These are phyloP conservation scores for Pomatorhinus ruficollis DNA, from an alignment of 2,113 vertebrate species.

Conservation along the genomic window DNA sequence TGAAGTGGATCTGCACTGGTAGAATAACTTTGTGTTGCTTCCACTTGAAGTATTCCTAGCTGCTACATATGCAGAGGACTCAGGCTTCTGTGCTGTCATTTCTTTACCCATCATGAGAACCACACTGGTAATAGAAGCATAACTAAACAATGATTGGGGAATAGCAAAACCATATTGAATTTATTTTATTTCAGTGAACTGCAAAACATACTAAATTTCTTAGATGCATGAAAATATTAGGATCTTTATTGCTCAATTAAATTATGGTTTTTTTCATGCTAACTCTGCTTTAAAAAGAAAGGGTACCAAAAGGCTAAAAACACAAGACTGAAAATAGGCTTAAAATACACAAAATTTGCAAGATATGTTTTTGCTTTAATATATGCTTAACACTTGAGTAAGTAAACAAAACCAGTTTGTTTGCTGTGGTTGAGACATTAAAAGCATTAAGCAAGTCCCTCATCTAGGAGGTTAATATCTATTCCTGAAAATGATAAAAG, in stretches of 20 bases:
- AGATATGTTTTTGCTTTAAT: slow-evolving; percentile 12
- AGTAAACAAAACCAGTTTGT: slow-evolving; percentile 50
- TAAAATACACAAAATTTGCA: slow-evolving; percentile 2
- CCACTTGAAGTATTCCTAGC: background rate
- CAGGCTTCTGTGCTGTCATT: background rate
- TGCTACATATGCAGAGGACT: background rate
- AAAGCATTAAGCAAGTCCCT: slow-evolving; percentile 35
- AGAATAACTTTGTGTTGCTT: background rate
- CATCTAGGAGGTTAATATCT: background rate
- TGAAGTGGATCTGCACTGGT: background rate
- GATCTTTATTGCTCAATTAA: slow-evolving; percentile 46
- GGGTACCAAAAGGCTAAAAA: slow-evolving; percentile 12
- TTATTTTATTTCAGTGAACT: slow-evolving; percentile 33
- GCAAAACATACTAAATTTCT: slow-evolving; percentile 34
- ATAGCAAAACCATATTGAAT: background rate
- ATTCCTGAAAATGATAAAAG: slow-evolving; percentile 7
- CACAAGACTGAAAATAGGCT: background rate
- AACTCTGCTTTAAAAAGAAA: slow-evolving; percentile 6
- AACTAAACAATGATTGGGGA: slow-evolving; percentile 7
- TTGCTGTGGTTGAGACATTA: slow-evolving; percentile 12
- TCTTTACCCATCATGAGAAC: background rate
- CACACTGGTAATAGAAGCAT: background rate
- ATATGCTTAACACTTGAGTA: background rate
- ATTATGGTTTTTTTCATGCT: slow-evolving; percentile 46
- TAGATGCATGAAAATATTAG: slow-evolving; percentile 44